phyloP scores from a whole-genome alignment of 2,113 vertebrate genomes.

The Ictidomys tridecemlineatus region DNA sequence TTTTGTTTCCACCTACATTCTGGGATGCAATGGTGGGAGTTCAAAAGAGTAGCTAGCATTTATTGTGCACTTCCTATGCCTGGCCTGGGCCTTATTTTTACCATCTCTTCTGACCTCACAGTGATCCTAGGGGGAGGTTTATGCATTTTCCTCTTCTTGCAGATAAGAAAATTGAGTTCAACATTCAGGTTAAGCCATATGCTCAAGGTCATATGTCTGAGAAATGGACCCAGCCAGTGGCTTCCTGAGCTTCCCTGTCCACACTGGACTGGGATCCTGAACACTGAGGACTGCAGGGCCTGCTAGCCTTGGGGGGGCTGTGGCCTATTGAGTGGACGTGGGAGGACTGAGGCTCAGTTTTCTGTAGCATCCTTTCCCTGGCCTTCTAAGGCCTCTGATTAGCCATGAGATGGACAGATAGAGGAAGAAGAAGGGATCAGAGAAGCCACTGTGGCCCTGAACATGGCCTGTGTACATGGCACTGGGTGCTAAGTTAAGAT shows the following conservation, averaged over 20 bases:
- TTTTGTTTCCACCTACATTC: not conserved
- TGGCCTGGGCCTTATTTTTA: not conserved
- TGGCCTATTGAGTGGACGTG: too few relatives aligned
- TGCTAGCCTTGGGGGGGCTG: not conserved
- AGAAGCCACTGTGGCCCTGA: rapidly evolving
- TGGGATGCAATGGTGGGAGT: not conserved
- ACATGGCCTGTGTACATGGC: rapidly evolving
- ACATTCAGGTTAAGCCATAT: not conserved
- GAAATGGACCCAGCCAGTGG: not conserved
- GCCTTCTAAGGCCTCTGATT: not conserved
- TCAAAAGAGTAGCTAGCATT: not conserved
- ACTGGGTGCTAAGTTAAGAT: not conserved
- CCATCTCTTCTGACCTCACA: not conserved
- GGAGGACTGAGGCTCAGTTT: not conserved
- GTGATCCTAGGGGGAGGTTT: not conserved
- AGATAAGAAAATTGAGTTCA: not conserved
- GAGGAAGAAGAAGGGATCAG: not conserved
- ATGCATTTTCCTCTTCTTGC: not conserved
- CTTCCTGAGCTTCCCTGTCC: not conserved
- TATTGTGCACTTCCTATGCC: not conserved
- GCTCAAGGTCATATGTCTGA: not conserved
- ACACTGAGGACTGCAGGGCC: not conserved
- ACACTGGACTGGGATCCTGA: not conserved
- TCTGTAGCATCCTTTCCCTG: not conserved
- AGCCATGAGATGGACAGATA: not conserved